Base-by-base conservation (phyloP, 2,888 invertebrate species). In the Ganaspis brasiliensis region DNA sequence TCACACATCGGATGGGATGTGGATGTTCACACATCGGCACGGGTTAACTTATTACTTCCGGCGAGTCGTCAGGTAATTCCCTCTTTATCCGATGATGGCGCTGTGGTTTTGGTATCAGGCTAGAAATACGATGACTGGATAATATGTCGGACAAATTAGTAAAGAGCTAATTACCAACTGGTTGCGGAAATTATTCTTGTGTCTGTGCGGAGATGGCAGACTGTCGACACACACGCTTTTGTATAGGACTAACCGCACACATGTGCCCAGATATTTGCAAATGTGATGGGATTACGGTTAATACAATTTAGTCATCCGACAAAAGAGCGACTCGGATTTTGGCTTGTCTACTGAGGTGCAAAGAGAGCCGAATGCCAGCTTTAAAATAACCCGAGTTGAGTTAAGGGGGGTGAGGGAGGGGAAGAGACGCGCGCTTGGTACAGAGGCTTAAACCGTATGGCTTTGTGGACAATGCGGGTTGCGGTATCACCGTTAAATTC, bases 121-220 rank as follows among this genome's bases (percentile, higher is more conserved):
- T 74, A 73, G 71, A 78, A 78, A 70, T 74, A 78, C 70, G 81
- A 81, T 63, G 76, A 80, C 61, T 84, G 81, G 80, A 82, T 85
- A 86, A 87, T 86, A 83, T 71, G 82, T 79, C 77, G 80, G 82
- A 82, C 84, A 87, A 86, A 87, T 87, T 86, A 83, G 81, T 80
- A 84, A 85, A 85, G 86, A 85, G 83, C 82, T 85, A 84, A 85
- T 87, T 86, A 86, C 81, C 78, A 82, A 67, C 37, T 63, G 72
- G 76, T 72, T 75, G 61, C 71, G 80, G 56, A 81, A 84, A 81
- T 82, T 79, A 79, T 79, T 74, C n/a, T n/a, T 67, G 71, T 74
- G 52, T 71, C 72, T 40, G 21, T 10, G 10, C 16, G 14, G n/a
- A 45, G 21, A 59, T 49, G 3, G 26, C 9, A 26, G 19, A 16